Evolutionary conservation across 2,888 invertebrate genomes (phyloP).

Genomic region (Punctoribates punctum): DNA sequence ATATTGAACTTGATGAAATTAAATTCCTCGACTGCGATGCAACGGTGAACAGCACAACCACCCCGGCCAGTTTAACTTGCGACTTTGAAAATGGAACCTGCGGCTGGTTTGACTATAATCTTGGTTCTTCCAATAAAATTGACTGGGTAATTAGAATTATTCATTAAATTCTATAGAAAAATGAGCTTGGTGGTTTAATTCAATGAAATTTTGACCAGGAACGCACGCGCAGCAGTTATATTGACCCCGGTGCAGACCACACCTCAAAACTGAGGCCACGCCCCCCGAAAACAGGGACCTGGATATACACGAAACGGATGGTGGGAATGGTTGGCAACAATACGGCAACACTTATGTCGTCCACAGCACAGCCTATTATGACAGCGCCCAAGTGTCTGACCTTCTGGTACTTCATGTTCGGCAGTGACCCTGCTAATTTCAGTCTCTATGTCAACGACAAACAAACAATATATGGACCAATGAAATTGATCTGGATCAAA

Average conservation of each 20-base stretch:
- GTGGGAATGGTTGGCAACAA: background rate
- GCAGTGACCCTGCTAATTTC: conserved; percentile 8
- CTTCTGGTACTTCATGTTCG: conserved; percentile 37
- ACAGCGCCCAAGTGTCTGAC: conserved; percentile 23
- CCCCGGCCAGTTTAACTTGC: background rate
- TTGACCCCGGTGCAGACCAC: conserved; percentile 31
- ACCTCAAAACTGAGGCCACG: background rate
- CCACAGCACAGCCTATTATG: background rate
- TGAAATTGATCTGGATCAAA: background rate
- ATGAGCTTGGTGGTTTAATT: no score
- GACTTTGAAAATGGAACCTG: conserved; percentile 46
- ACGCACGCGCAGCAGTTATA: background rate
- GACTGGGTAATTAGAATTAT: conserved; percentile 10
- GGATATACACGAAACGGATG: conserved; percentile 16
- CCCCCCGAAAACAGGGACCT: background rate
- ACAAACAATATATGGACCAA: background rate
- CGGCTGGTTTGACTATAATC: conserved; percentile 43
- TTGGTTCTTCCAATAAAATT: background rate
- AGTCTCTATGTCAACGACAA: background rate
- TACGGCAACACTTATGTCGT: background rate
- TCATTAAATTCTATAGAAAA: no score
- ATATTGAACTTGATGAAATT: conserved; percentile 30
- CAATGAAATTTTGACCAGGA: background rate
- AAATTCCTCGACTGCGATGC: conserved; percentile 34
- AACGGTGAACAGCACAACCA: background rate